Percentiles rank a stretch among this genome's conserved stretches.
Conservation (phyloP, 2,888 invertebrate genomes). For the Malthinus flaveolus region DNA sequence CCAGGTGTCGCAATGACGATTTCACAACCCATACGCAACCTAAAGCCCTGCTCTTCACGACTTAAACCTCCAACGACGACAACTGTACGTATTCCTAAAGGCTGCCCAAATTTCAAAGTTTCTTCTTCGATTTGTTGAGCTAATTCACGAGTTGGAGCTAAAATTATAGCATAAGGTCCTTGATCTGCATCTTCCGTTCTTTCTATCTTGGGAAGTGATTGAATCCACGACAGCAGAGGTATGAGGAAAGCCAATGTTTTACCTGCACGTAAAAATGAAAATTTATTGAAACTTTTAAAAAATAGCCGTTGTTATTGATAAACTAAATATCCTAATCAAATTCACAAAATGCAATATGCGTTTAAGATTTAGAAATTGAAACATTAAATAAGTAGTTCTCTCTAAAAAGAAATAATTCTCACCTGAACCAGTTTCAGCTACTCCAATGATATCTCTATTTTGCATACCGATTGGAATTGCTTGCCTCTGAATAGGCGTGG, state of each 20-base stretch:
- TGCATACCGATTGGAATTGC: constrained; percentile 98
- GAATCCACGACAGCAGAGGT: constrained; percentile 96
- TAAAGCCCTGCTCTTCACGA: constrained; percentile 97
- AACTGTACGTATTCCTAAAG: constrained; percentile 89
- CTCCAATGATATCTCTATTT: constrained; percentile 96
- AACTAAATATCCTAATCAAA: no score
- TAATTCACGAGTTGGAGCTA: constrained; percentile 99
- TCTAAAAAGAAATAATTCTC: constrained; percentile 6
- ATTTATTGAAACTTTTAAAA: background rate
- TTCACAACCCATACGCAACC: constrained; percentile 95
- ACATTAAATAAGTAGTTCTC: background rate
- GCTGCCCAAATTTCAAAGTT: constrained; percentile 94
- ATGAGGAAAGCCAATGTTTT: constrained; percentile 98
- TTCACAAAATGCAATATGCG: no score
- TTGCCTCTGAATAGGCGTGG: constrained; percentile 98
- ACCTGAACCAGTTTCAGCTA: constrained; percentile 89
- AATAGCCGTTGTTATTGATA: no score
- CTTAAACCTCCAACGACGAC: constrained; percentile 98
- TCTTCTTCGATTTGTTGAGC: constrained; percentile 99
- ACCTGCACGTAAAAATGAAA: constrained; percentile 57
- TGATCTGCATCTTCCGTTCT: constrained; percentile 87
- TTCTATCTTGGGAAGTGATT: constrained; percentile 94
- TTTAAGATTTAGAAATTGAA: no score
- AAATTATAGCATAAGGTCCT: constrained; percentile 98
- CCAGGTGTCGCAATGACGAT: constrained; percentile 99